These are phyloP conservation scores for Menidia menidia DNA, from an alignment of 2,797 vertebrate species.

Conservation along the genomic window DNA sequence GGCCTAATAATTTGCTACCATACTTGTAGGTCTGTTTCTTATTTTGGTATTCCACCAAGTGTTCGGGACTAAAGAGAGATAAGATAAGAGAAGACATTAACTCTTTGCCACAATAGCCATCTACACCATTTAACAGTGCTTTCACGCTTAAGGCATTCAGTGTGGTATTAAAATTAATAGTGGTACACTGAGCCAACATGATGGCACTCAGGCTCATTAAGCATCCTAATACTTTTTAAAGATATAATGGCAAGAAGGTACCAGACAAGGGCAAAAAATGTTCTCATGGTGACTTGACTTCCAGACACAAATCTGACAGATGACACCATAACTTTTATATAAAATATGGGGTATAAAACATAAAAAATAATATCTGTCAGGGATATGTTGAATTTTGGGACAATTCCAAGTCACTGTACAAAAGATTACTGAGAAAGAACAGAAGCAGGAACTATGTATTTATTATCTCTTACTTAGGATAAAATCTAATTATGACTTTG, in stretches of 20 bases:
- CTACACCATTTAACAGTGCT: slow-evolving; percentile 16
- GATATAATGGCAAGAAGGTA: slow-evolving; percentile 25
- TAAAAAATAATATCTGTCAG: slow-evolving; percentile 11
- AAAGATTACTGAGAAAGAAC: slow-evolving; percentile 5
- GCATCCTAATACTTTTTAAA: slow-evolving; percentile 54
- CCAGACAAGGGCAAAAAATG: neutral
- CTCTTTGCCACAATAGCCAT: slow-evolving; percentile 3
- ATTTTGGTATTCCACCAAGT: neutral
- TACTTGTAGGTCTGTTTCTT: neutral
- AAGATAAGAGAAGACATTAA: slow-evolving; percentile 1
- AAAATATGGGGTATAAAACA: slow-evolving; percentile 23
- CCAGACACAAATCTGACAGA: slow-evolving; percentile 13
- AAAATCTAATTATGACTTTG: neutral
- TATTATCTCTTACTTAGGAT: neutral
- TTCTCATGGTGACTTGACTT: slow-evolving; percentile 1
- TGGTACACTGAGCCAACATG: slow-evolving; percentile 26
- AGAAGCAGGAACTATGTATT: neutral
- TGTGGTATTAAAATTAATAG: slow-evolving; percentile 51
- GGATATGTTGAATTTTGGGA: slow-evolving; percentile 26
- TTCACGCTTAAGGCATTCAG: slow-evolving; percentile 22
- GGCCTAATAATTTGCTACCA: neutral
- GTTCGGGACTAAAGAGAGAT: slow-evolving; percentile 1
- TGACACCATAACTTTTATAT: slow-evolving; percentile 39
- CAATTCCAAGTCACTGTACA: slow-evolving; percentile 21
- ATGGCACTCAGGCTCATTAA: slow-evolving; percentile 53